A percentile compares a stretch with the other conserved stretches of the same genome.
These are phyloP conservation scores for Tor tambroides DNA, from an alignment of 2,113 vertebrate species.

Conservation along the genomic window DNA sequence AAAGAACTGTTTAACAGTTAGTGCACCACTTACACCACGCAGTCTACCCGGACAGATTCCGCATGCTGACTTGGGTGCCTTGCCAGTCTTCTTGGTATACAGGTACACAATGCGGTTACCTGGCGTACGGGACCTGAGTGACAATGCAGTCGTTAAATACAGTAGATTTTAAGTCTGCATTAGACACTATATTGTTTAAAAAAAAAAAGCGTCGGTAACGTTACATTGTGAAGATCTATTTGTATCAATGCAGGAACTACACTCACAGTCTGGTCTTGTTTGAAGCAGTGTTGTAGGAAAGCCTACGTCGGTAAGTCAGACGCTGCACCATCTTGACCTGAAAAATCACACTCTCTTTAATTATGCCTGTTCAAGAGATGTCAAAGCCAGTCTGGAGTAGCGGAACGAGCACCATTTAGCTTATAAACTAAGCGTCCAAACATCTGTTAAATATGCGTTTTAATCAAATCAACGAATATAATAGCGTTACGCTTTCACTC, in stretches of 20 bases:
- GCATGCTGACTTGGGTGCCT: constrained; percentile 96
- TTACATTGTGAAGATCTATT: neutral
- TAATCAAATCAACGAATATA: no score
- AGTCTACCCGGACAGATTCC: constrained; percentile 96
- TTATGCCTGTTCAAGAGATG: neutral
- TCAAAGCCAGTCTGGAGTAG: neutral
- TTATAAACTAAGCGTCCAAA: neutral
- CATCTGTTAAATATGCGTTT: neutral
- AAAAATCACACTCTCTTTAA: neutral
- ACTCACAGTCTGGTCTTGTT: constrained; percentile 99
- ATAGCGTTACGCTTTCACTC: neutral
- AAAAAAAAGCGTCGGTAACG: neutral
- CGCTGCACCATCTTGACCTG: constrained; percentile 91
- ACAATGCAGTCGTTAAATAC: neutral
- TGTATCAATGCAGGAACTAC: neutral
- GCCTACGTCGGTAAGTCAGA: constrained; percentile 96
- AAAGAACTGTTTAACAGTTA: neutral
- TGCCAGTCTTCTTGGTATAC: constrained; percentile 98
- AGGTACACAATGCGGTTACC: constrained; percentile 98
- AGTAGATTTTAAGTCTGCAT: neutral
- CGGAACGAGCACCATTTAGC: neutral
- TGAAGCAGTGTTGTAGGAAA: constrained; percentile 99
- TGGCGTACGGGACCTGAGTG: constrained; percentile 90
- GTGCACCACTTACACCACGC: constrained; percentile 85
- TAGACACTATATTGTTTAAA: neutral